These are phyloP conservation scores for Mirza zaza DNA, from an alignment of 2,113 vertebrate species.

Conservation along the genomic window DNA sequence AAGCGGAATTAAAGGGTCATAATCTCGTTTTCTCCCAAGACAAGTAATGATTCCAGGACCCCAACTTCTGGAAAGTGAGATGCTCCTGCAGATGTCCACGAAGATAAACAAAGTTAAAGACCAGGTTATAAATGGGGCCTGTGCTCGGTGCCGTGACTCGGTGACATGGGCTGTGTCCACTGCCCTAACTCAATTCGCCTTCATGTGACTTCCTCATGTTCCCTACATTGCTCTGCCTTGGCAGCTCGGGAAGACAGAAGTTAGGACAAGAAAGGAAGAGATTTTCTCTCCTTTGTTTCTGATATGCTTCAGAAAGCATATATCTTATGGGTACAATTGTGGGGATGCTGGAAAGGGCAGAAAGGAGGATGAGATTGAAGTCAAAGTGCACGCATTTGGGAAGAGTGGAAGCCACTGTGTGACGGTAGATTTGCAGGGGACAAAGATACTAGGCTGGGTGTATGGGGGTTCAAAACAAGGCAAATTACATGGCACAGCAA, in stretches of 20 bases:
- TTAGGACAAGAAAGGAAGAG: background rate
- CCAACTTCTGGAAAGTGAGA: slow-evolving; percentile 72
- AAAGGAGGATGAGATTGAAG: background rate
- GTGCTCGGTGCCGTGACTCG: slow-evolving; percentile 45
- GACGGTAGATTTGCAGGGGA: background rate
- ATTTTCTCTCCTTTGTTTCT: background rate
- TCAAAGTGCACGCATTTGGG: background rate
- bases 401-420: fast-evolving
- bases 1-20: slow-evolving; percentile 66
- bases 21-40: slow-evolving; percentile 70
- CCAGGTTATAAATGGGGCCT: slow-evolving; percentile 74
- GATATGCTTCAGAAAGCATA: background rate
- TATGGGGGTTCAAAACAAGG: too few relatives aligned
- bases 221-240: background rate
- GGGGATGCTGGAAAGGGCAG: background rate
- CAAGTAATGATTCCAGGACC: slow-evolving; percentile 66
- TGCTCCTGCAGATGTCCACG: slow-evolving; percentile 1
- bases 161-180: slow-evolving; percentile 29
- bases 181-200: slow-evolving; percentile 49
- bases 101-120: slow-evolving; percentile 74
- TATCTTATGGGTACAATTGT: background rate
- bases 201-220: background rate
- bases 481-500: background rate
- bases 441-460: too few relatives aligned
- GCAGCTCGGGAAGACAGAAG: background rate